Percentiles rank a stretch among this genome's conserved stretches.
phyloP scores from a whole-genome alignment of 2,888 invertebrate species.

The Scaptomyza cyrtandrae region DNA sequence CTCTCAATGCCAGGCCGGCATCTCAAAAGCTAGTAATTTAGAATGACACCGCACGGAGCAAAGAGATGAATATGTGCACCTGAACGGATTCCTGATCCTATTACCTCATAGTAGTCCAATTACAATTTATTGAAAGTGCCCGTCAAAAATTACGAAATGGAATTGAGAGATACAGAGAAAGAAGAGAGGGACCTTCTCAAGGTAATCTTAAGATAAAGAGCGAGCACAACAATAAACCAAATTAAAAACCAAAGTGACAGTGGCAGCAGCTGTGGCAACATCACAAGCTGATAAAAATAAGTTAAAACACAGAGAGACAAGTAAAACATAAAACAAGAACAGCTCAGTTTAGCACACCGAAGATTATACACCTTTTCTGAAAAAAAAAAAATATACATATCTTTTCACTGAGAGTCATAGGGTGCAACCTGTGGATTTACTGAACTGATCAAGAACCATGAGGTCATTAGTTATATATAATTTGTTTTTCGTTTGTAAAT shows the following conservation, averaged over 20 bases:
- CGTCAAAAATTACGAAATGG: conserved; percentile 66
- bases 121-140: conserved; percentile 35
- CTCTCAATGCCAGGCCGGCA: conserved; percentile 32
- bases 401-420: too few species aligned
- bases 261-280: conserved; percentile 43
- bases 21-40: conserved; percentile 30
- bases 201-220: conserved; percentile 33
- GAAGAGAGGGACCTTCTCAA: conserved; percentile 66
- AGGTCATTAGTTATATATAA: too few species aligned
- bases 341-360: not conserved
- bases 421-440: too few species aligned
- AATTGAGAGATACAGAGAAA: conserved; percentile 25
- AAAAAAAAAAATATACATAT: too few species aligned
- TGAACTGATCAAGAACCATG: too few species aligned
- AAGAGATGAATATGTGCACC: not conserved
- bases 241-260: conserved; percentile 71
- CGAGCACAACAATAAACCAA: conserved; percentile 72
- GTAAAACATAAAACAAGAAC: conserved; percentile 15
- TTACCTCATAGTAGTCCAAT: conserved; percentile 59
- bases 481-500: too few species aligned
- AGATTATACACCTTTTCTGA: not conserved
- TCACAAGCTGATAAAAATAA: conserved; percentile 68
- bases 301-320: conserved; percentile 38
- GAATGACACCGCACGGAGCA: conserved; percentile 34
- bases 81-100: conserved; percentile 19